Evolutionary conservation across 2,888 invertebrate species (phyloP).

Genomic region (Phortica okadai): DNA sequence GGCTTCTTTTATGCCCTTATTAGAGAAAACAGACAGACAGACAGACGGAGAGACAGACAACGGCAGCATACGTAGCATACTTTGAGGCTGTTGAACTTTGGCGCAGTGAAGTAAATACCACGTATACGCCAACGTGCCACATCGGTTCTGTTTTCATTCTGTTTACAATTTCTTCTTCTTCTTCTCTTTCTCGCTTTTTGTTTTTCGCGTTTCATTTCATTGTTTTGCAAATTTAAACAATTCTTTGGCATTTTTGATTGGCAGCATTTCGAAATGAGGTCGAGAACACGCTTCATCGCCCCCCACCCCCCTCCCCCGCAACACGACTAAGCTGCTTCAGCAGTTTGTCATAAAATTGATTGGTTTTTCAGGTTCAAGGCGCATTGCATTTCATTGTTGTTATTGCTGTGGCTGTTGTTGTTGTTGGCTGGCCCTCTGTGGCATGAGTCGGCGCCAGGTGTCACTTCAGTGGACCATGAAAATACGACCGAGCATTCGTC

Average conservation of each 20-base stretch:
- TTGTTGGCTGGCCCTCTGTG: neutral
- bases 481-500: neutral
- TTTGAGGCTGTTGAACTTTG: slow-evolving; percentile 26
- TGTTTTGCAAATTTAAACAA: slow-evolving; percentile 4
- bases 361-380: slow-evolving; percentile 62
- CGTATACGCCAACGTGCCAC: neutral
- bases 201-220: neutral
- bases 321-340: neutral
- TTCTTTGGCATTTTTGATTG: slow-evolving; percentile 15
- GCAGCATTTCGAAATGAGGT: slow-evolving; percentile 9
- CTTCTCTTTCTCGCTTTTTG: neutral
- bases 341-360: slow-evolving; percentile 62
- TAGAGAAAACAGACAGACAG: neutral
- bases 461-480: neutral
- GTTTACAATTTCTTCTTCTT: neutral
- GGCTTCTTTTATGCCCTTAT: slow-evolving; percentile 7
- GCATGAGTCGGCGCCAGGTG: too few species aligned
- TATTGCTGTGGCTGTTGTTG: slow-evolving; percentile 26
- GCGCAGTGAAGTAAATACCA: neutral
- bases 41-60: slow-evolving; percentile 15
- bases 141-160: neutral
- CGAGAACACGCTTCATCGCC: slow-evolving; percentile 5
- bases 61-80: neutral
- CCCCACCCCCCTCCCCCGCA: neutral
- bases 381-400: slow-evolving; percentile 27